Base-by-base conservation (phyloP, 1,140 invertebrate species). In the Cyrtorhinus lividipennis region DNA sequence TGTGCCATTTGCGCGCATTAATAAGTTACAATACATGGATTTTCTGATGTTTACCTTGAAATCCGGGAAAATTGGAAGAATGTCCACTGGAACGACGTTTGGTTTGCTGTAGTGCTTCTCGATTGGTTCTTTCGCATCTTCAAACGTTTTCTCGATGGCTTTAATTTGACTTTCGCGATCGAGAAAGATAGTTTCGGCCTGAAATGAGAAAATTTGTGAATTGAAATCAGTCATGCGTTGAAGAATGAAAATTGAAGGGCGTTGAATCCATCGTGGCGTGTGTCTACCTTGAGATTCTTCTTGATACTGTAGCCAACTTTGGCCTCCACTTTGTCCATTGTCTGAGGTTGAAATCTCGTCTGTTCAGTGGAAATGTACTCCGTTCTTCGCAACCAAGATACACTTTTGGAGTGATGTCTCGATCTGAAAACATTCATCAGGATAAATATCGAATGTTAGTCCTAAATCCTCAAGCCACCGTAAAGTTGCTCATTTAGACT, bases 331-430 rank as follows among this genome's bases (percentile, higher is more conserved):
- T 96, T 96, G 69, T 97, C 93, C 78, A 93, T 90, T 68, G 86
- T 92, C 73, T 91, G 91, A 27, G 91, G 90, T 71, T 95, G 92
- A 74, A 96, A 98, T 67, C 96, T 80, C 25, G 95, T 98, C 71
- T 95, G 94, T 78, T 99, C 95, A 24, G 95, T 95, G 2, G 95
- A 98, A 72, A 99, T 99, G 73, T 99, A 99, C 75, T 99, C 96
- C 0, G 96, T 99, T 71, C 95, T 86, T 58, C 96, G 83, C 69
- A 98, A 79, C 94, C 95, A 98, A 1, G 94, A 95, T 1, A 98
- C 92, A 72, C 85, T 91, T 66, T 89, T 85, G 1, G 91, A 90
- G 79, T 97, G 93, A 77, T 95, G 91, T 8, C 87, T 79, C 0
- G 87, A 90, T 67, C 87, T 77, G 57, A 24, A 66, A 62, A 59